These are phyloP conservation scores for Drosophila elegans DNA, from an alignment of 1,140 invertebrate species.

Conservation along the genomic window DNA sequence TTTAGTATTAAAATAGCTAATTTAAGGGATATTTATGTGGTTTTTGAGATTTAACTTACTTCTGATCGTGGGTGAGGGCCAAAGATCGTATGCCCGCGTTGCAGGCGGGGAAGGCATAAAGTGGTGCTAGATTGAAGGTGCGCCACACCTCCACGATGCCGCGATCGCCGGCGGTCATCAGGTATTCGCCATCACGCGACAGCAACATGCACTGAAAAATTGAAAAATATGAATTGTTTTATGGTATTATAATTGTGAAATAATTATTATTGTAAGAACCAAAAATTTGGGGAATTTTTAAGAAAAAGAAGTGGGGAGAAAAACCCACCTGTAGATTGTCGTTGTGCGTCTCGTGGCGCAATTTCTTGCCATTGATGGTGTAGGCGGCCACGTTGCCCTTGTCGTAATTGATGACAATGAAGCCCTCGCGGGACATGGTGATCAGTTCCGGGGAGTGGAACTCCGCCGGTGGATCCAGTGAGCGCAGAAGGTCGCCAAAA, in stretches of 20 bases:
- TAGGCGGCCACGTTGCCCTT: constrained; percentile 96
- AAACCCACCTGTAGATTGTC: constrained; percentile 95
- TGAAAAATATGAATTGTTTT: constrained; percentile 25
- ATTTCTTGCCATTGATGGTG: constrained; percentile 95
- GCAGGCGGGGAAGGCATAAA: constrained; percentile 98
- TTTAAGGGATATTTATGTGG: too few relatives aligned
- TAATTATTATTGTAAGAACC: neutral
- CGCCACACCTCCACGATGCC: constrained; percentile 99
- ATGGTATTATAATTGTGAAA: neutral
- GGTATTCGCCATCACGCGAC: constrained; percentile 98
- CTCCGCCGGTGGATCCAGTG: constrained; percentile 92
- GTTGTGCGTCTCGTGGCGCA: constrained; percentile 95
- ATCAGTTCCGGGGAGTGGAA: constrained; percentile 96
- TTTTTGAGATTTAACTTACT: constrained; percentile 88
- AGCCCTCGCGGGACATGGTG: constrained; percentile 97
- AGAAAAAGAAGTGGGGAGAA: too few relatives aligned
- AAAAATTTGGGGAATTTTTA: too few relatives aligned
- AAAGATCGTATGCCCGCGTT: constrained; percentile 96
- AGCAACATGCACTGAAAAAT: constrained; percentile 93
- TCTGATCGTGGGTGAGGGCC: constrained; percentile 98
- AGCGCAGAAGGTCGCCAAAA: constrained; percentile 98
- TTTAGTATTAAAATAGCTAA: too few relatives aligned
- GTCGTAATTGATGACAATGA: constrained; percentile 97
- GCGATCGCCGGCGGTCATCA: constrained; percentile 98
- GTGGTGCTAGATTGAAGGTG: constrained; percentile 97